Percentiles rank a stretch among this genome's conserved stretches.
Evolutionary conservation across 2,888 invertebrate species (phyloP).

Genomic region (Harmothoe impar): DNA sequence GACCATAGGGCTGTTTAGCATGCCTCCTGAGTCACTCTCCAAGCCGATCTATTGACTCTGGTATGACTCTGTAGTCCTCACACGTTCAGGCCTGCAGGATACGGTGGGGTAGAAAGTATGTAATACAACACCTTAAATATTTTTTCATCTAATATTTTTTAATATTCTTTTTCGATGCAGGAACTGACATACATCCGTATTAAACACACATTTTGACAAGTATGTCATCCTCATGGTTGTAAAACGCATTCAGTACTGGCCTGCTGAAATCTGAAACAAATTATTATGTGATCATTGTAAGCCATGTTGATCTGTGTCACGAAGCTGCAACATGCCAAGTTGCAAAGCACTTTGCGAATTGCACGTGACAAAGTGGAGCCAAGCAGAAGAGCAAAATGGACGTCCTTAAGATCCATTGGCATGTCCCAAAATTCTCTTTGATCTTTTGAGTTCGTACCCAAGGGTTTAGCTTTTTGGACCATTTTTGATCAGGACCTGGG

Average conservation of each 20-base stretch:
- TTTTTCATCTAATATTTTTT: too few relatives aligned
- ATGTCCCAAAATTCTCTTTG: neutral
- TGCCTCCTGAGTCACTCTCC: slow-evolving; percentile 5
- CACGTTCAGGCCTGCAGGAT: too few relatives aligned
- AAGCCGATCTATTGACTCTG: neutral
- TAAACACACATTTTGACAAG: too few relatives aligned
- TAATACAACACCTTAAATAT: too few relatives aligned
- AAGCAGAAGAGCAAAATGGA: slow-evolving; percentile 8
- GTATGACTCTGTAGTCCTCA: too few relatives aligned
- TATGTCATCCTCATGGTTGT: too few relatives aligned
- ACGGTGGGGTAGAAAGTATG: too few relatives aligned
- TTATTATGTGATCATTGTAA: too few relatives aligned
- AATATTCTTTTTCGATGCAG: too few relatives aligned
- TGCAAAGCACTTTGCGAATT: neutral
- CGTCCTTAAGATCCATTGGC: neutral
- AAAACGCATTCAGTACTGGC: too few relatives aligned
- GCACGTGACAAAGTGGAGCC: neutral
- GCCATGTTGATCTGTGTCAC: neutral
- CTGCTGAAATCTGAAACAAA: too few relatives aligned
- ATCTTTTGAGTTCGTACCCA: neutral
- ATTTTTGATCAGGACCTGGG: neutral
- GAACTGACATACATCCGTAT: too few relatives aligned
- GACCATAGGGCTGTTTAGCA: neutral
- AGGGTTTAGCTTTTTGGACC: neutral
- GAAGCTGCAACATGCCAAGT: neutral